Conservation (phyloP, 1,140 invertebrate genomes). For the Euborellia annulipes region DNA sequence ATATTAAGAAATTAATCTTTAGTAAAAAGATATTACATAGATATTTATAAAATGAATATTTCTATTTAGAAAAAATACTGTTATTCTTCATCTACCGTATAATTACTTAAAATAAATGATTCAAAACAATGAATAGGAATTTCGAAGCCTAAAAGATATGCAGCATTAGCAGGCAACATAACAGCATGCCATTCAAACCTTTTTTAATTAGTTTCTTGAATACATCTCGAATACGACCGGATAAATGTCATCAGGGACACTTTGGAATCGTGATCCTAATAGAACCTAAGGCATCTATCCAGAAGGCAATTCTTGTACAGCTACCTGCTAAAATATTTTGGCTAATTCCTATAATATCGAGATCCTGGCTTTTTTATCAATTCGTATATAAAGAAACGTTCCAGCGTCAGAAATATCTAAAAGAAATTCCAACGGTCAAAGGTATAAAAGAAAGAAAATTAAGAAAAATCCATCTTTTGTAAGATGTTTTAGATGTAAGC, state of each 20-base stretch:
- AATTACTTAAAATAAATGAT: no score
- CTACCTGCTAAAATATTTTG: constrained; percentile 48
- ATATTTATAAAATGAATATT: no score
- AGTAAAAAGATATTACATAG: no score
- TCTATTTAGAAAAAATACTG: no score
- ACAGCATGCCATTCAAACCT: constrained; percentile 79
- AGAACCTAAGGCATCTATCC: constrained; percentile 52
- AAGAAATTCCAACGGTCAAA: no score
- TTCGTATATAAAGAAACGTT: constrained; percentile 53
- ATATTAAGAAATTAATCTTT: no score
- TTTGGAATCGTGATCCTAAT: constrained; percentile 50
- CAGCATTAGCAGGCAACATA: constrained; percentile 83
- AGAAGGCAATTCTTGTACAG: constrained; percentile 49
- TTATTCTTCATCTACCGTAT: no score
- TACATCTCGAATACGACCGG: constrained; percentile 75
- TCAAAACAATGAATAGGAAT: constrained; percentile 39
- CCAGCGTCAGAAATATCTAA: constrained; percentile 50
- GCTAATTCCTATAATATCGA: constrained; percentile 29
- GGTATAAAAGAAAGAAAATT: no score
- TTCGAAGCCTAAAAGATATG: constrained; percentile 78
- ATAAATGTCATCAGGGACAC: constrained; percentile 79
- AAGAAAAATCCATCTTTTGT: no score
- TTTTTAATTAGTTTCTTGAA: constrained; percentile 58
- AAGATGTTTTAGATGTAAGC: no score
- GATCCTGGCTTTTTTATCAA: constrained; percentile 32